Base-by-base conservation (phyloP, 2,797 vertebrate species). In the Neosilurus hyrtlii region DNA sequence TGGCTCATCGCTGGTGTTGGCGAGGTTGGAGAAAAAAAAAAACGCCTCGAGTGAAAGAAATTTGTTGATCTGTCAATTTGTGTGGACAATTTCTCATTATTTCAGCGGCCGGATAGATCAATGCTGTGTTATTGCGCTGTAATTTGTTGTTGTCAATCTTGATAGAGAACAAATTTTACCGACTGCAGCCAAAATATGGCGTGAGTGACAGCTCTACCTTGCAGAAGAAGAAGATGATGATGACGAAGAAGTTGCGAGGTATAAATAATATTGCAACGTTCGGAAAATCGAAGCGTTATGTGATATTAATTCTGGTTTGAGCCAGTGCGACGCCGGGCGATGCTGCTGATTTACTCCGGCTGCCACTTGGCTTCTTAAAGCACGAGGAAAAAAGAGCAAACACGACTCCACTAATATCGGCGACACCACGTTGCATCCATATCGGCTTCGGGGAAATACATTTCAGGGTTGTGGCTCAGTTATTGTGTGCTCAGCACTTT, bases 21-120 rank as follows among this genome's bases (percentile, higher is more conserved):
- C 51, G 24, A 15, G n/a, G n/a, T 61, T 18, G 56, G 43, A 85
- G 30, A 26, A 72, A 62, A 73, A 51, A 4, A 7, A 76, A 66
- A 12, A n/a, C 80, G 12, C 26, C 80, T 61, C 52, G 68, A 62
- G 74, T 70, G 65, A 52, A 68, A 52, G 49, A 18, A 73, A 73
- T 16, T 18, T 86, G 83, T 87, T 70, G 81, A 81, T 66, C 52
- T 62, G 72, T 84, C 73, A 54, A 62, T 85, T 87, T 85, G 30
- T 85, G 10, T 5, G 11, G 75, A 70, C 49, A 57, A 80, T 86
- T 82, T 80, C 65, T 83, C 68, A 70, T 72, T 81, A 84, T 86
- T 89, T 86, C 77, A 56, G 26, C 22, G 62, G 86, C 76, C 75
- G 85, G 79, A 43, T 79, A 86, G 90, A 89, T 89, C 88, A 78